Evolutionary conservation across 1,140 invertebrate species (phyloP).

Genomic region (Bombus breviceps): DNA sequence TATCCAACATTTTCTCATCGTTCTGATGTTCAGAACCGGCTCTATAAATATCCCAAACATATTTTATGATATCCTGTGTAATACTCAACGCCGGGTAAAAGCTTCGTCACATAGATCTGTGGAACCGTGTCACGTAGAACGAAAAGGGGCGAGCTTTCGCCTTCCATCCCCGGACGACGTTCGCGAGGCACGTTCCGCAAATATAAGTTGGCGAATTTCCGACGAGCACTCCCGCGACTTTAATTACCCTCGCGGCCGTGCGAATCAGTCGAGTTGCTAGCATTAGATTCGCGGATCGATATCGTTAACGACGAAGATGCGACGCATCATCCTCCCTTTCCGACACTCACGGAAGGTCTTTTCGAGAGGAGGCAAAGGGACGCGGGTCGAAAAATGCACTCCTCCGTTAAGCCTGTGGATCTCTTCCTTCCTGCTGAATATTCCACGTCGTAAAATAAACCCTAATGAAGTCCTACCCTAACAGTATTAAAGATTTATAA

Average conservation of each 20-base stretch:
- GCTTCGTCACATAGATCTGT: background rate
- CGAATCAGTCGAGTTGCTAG: background rate
- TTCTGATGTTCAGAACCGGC: background rate
- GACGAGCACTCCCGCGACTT: slow-evolving; percentile 13
- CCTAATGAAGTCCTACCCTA: slow-evolving; percentile 71
- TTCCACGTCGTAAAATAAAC: slow-evolving; percentile 42
- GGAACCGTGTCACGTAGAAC: background rate
- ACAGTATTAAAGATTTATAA: slow-evolving; percentile 77
- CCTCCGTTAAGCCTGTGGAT: background rate
- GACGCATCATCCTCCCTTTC: too few relatives aligned
- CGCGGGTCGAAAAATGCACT: slow-evolving; percentile 27
- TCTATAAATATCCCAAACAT: background rate
- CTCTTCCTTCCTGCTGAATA: background rate
- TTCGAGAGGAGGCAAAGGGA: background rate
- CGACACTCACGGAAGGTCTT: slow-evolving; percentile 7
- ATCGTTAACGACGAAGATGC: background rate
- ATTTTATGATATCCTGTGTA: background rate
- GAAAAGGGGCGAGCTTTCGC: background rate
- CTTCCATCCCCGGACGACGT: background rate
- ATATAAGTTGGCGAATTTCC: slow-evolving; percentile 50
- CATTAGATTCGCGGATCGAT: slow-evolving; percentile 3
- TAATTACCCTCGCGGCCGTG: slow-evolving; percentile 15
- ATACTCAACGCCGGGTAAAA: background rate
- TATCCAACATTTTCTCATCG: background rate
- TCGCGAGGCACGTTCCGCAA: slow-evolving; percentile 23